phyloP scores from a whole-genome alignment of 2,888 invertebrate species.

The Nomada hirtipes region DNA sequence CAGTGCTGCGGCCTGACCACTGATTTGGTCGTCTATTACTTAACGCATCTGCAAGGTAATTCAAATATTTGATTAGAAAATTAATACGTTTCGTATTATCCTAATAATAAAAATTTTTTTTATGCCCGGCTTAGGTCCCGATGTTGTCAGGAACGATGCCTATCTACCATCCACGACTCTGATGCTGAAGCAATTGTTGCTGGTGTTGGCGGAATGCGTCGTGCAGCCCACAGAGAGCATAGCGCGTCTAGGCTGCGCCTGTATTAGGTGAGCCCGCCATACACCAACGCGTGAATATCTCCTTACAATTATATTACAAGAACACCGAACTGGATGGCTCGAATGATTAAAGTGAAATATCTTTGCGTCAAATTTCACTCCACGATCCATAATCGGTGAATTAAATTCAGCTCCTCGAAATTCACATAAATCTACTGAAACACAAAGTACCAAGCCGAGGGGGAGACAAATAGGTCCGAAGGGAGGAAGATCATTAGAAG shows the following conservation, averaged over 20 bases:
- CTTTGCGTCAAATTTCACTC: too few species aligned
- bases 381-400: too few species aligned
- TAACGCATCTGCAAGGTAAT: constrained; percentile 90
- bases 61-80: background rate
- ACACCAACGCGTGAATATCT: background rate
- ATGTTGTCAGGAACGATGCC: constrained; percentile 75
- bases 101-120: constrained; percentile 37
- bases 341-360: background rate
- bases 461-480: background rate
- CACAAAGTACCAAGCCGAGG: background rate
- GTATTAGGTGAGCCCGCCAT: constrained; percentile 87
- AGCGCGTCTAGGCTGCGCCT: constrained; percentile 96
- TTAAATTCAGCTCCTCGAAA: too few species aligned
- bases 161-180: constrained; percentile 86
- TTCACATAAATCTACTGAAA: background rate
- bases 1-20: constrained; percentile 97
- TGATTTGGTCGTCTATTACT: constrained; percentile 94
- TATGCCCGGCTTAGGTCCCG: constrained; percentile 72
- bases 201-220: constrained; percentile 95
- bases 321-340: background rate
- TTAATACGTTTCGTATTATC: too few species aligned
- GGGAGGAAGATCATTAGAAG: background rate
- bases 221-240: constrained; percentile 96
- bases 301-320: too few species aligned
- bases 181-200: constrained; percentile 93